A percentile compares a stretch with the other conserved stretches of the same genome.
Evolutionary conservation across 2,113 vertebrate genomes (phyloP).

Genomic region (Dromas ardeola): DNA sequence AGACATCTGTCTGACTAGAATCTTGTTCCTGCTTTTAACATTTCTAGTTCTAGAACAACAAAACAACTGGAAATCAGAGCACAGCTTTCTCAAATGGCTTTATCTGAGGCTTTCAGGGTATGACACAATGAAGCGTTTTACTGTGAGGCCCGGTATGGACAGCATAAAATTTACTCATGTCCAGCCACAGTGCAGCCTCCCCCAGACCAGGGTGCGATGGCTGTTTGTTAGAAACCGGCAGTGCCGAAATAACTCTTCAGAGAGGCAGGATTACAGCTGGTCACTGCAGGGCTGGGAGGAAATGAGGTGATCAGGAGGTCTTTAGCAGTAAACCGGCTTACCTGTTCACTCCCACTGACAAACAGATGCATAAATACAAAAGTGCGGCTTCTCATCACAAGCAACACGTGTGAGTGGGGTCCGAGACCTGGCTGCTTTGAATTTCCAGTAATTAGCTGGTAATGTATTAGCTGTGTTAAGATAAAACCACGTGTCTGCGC

Average conservation of each 20-base stretch:
- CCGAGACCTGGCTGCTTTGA: background rate
- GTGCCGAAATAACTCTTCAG: background rate
- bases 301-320: fast-evolving
- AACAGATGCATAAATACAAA: background rate
- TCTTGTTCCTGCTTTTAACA: background rate
- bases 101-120: background rate
- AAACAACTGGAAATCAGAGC: background rate
- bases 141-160: background rate
- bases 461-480: conserved; percentile 22
- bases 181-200: background rate
- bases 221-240: background rate
- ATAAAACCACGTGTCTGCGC: background rate
- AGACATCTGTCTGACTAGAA: background rate
- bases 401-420: background rate
- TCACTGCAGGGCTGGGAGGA: background rate
- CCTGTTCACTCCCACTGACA: background rate
- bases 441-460: conserved; percentile 43
- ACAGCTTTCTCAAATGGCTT: background rate
- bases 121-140: background rate
- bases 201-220: background rate
- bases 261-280: background rate
- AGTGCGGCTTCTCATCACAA: conserved; percentile 22
- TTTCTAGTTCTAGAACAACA: background rate
- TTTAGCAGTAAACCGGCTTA: conserved; percentile 1
- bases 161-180: background rate